A percentile compares a stretch with the other conserved stretches of the same genome.
These are phyloP conservation scores for Rhinopomastus cyanomelas DNA, from an alignment of 2,113 vertebrate species.

Conservation along the genomic window DNA sequence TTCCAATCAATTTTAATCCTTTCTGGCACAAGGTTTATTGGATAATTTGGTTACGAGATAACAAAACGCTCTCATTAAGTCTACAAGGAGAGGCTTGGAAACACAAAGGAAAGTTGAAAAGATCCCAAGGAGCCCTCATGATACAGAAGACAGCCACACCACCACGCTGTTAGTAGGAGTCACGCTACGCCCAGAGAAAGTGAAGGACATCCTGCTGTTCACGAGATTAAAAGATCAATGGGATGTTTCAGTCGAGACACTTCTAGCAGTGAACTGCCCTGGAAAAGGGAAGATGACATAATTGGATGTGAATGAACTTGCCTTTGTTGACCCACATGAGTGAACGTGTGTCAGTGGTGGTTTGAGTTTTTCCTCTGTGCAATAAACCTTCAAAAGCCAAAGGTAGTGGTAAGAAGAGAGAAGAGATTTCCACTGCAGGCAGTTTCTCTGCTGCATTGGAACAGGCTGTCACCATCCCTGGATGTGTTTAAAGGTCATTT, in stretches of 20 bases:
- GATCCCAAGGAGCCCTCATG: background rate
- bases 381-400: background rate
- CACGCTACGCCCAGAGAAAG: background rate
- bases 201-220: conserved; percentile 8
- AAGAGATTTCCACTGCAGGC: background rate
- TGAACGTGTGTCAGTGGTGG: background rate
- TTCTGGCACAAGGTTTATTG: conserved; percentile 10
- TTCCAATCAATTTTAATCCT: conserved; percentile 40
- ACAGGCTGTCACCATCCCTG: no score
- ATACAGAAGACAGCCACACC: background rate
- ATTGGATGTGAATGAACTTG: background rate
- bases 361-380: background rate
- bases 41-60: conserved; percentile 8
- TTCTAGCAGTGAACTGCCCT: conserved; percentile 6
- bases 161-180: conserved; percentile 23
- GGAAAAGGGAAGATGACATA: background rate
- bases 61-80: background rate
- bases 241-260: background rate
- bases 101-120: background rate
- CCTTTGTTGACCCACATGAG: background rate
- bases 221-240: background rate
- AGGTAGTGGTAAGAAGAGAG: background rate
- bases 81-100: background rate
- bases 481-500: no score
- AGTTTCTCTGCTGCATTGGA: background rate